Evolutionary conservation across 2,797 vertebrate species (phyloP).

Genomic region (Spheniscus humboldti): DNA sequence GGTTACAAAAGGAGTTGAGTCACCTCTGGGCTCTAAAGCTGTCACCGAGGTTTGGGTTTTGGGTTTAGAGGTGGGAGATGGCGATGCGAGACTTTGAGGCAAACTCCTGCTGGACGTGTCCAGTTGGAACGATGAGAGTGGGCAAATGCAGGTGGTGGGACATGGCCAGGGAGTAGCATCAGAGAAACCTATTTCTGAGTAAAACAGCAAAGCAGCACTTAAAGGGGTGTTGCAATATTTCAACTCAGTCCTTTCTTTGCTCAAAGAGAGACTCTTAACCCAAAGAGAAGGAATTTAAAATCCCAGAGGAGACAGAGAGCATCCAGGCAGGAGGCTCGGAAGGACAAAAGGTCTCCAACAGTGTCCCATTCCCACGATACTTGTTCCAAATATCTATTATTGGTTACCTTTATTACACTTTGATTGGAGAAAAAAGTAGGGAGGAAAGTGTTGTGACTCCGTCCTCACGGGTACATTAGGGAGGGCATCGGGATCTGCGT

Average conservation of each 20-base stretch:
- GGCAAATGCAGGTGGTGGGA: not conserved
- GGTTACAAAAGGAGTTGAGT: not conserved
- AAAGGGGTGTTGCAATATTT: not conserved
- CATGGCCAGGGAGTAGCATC: rapidly evolving
- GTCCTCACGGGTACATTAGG: rapidly evolving
- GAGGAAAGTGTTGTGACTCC: not conserved
- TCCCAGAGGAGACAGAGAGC: rapidly evolving
- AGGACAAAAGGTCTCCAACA: not conserved
- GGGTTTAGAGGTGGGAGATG: not conserved
- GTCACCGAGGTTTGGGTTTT: not conserved
- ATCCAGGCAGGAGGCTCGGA: not conserved
- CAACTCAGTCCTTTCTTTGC: not conserved
- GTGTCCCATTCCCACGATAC: rapidly evolving
- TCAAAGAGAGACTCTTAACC: not conserved
- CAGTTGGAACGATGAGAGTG: not conserved
- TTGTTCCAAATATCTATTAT: not conserved
- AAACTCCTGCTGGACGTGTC: not conserved
- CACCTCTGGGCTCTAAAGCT: not conserved
- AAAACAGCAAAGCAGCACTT: not conserved
- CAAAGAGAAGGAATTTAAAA: not conserved
- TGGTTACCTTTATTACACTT: not conserved
- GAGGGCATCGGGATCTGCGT: rapidly evolving
- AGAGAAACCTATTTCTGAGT: not conserved
- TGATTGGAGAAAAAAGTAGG: not conserved
- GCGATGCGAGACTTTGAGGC: rapidly evolving